Evolutionary conservation across 2,113 vertebrate species (phyloP).

Genomic region (Oxygymnocypris stewartii): DNA sequence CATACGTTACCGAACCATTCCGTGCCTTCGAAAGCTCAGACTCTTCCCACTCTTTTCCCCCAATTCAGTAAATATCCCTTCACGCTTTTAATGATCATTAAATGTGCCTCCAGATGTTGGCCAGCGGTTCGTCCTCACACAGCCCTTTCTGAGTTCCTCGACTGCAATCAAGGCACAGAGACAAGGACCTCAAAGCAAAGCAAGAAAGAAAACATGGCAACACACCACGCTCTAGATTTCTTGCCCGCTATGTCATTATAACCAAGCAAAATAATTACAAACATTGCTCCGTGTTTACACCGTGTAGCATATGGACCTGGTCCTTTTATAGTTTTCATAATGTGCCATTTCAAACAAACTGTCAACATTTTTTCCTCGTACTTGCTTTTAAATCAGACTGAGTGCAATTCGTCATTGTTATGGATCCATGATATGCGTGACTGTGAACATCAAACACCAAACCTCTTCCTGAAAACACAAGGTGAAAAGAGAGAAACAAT

Average conservation of each 20-base stretch:
- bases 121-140: slow-evolving; percentile 59
- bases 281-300: slow-evolving; percentile 63
- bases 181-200: slow-evolving; percentile 45
- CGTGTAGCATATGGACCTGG: slow-evolving; percentile 65
- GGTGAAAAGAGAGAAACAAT: slow-evolving; percentile 29
- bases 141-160: slow-evolving; percentile 39
- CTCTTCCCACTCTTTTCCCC: slow-evolving; percentile 41
- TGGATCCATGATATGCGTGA: slow-evolving; percentile 57
- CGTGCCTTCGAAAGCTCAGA: slow-evolving; percentile 48
- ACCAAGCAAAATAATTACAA: slow-evolving; percentile 64
- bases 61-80: slow-evolving; percentile 62
- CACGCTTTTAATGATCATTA: slow-evolving; percentile 71
- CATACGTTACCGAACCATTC: slow-evolving; percentile 55
- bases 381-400: slow-evolving; percentile 56
- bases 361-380: slow-evolving; percentile 60
- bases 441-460: slow-evolving; percentile 51
- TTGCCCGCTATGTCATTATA: slow-evolving; percentile 59
- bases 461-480: slow-evolving; percentile 51
- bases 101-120: slow-evolving; percentile 73
- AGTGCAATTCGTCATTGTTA: slow-evolving; percentile 61
- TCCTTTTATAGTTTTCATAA: slow-evolving; percentile 65
- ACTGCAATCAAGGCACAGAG: slow-evolving; percentile 57
- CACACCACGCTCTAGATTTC: slow-evolving; percentile 50
- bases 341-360: slow-evolving; percentile 66
- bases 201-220: slow-evolving; percentile 48